Conservation (phyloP, 2,113 vertebrate species). For the Mesoclemmys tuberculata region DNA sequence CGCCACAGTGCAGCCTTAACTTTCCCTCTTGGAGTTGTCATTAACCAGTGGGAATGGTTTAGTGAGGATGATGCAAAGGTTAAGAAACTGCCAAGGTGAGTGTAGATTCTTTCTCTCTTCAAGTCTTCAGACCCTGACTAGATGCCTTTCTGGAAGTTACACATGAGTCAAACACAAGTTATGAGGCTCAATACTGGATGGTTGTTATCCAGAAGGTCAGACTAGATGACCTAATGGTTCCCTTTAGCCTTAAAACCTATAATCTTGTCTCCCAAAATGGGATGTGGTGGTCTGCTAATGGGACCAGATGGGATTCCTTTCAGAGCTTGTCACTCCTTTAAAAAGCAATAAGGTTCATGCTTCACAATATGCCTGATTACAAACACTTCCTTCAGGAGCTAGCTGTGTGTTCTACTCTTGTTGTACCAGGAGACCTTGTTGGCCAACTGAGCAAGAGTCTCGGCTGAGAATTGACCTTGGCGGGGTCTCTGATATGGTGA, state of each 20-base stretch:
- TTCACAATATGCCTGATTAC: neutral
- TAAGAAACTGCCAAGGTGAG: neutral
- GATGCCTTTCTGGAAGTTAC: neutral
- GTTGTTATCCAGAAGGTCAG: conserved; percentile 29
- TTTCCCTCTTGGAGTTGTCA: neutral
- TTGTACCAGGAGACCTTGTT: neutral
- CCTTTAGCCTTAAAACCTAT: conserved; percentile 26
- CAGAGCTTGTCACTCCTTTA: neutral
- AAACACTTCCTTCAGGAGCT: neutral
- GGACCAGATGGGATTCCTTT: neutral
- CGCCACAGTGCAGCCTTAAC: neutral
- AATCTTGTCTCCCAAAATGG: neutral
- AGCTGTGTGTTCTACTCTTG: neutral
- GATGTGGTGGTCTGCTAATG: neutral
- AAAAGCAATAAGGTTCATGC: neutral
- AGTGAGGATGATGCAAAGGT: neutral
- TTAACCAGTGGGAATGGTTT: neutral
- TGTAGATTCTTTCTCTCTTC: neutral
- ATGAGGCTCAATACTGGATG: accelerated
- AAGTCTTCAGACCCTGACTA: neutral
- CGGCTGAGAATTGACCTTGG: neutral
- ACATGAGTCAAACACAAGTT: neutral
- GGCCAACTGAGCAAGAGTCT: neutral
- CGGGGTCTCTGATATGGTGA: neutral
- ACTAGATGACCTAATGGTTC: neutral